These are phyloP conservation scores for Cantharis rufa DNA, from an alignment of 2,888 invertebrate species.

Conservation along the genomic window DNA sequence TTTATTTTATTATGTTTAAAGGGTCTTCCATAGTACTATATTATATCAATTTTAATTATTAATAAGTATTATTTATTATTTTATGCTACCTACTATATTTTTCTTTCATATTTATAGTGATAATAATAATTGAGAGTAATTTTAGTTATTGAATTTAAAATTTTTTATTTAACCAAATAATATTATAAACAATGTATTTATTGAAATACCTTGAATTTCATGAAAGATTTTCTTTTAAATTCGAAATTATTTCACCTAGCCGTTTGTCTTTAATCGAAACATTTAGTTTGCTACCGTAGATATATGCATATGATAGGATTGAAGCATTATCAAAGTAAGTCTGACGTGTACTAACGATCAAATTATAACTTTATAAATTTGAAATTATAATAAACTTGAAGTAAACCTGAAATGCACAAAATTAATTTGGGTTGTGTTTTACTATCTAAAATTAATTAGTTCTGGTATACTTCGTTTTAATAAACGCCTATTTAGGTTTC, in stretches of 20 bases:
- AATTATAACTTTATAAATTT: background rate
- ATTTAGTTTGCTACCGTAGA: background rate
- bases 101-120: background rate
- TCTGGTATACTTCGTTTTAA: background rate
- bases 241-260: background rate
- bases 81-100: too few species aligned
- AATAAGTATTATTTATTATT: too few species aligned
- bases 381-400: background rate
- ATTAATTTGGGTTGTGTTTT: background rate
- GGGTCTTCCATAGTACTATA: background rate
- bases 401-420: background rate
- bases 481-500: too few species aligned
- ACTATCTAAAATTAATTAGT: background rate
- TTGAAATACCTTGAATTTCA: background rate
- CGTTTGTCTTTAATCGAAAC: background rate
- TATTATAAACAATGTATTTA: background rate
- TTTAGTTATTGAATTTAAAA: too few species aligned
- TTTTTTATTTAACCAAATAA: too few species aligned
- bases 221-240: background rate
- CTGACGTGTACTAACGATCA: background rate
- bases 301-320: background rate
- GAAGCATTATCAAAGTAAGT: background rate
- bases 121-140: background rate
- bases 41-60: background rate
- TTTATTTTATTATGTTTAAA: background rate